phyloP scores from a whole-genome alignment of 2,797 vertebrate species.

The Sebastes matsubarae region DNA sequence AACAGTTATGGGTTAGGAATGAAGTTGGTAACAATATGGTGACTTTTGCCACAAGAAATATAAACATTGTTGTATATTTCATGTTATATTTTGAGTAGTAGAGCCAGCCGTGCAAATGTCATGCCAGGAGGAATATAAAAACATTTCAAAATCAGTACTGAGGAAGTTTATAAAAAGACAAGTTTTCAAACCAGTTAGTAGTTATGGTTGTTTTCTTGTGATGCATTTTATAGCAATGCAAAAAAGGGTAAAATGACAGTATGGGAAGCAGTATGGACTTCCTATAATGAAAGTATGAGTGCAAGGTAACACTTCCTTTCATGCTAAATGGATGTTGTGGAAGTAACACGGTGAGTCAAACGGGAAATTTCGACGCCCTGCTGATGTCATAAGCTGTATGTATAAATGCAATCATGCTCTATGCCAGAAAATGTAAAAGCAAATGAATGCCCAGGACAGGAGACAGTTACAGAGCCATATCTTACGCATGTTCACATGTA shows the following conservation, averaged over 20 bases:
- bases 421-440: background rate
- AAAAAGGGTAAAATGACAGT: background rate
- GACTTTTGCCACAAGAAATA: background rate
- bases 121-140: constrained; percentile 6
- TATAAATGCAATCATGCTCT: constrained; percentile 34
- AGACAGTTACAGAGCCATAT: background rate
- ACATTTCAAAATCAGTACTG: background rate
- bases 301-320: background rate
- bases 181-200: constrained; percentile 27
- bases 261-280: background rate
- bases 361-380: background rate
- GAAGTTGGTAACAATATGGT: background rate
- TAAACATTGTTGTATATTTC: background rate
- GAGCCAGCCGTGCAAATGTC: constrained; percentile 22
- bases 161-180: background rate
- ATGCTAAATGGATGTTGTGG: constrained; percentile 1
- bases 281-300: background rate
- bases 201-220: background rate
- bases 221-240: background rate
- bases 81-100: background rate
- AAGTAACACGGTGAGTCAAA: background rate
- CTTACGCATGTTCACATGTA: background rate
- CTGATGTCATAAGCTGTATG: background rate
- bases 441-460: background rate
- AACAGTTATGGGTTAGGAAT: constrained; percentile 29